Evolutionary conservation across 1,140 invertebrate species (phyloP).

Genomic region (Drosophila pandora): DNA sequence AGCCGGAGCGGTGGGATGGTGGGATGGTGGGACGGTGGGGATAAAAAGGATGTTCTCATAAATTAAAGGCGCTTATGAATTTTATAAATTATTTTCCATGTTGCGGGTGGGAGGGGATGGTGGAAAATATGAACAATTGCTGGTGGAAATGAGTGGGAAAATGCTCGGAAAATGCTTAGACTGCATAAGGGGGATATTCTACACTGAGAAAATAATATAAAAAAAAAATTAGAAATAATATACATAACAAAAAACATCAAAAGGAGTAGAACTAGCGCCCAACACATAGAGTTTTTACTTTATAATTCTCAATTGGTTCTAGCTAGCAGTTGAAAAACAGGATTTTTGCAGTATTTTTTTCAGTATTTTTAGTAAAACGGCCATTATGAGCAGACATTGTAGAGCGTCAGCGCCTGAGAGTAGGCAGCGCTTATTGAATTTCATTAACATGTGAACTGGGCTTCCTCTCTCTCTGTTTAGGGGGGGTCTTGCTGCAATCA

Average conservation of each 20-base stretch:
- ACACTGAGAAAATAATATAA: background rate
- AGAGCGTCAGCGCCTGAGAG: constrained; percentile 30
- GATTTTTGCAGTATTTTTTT: background rate
- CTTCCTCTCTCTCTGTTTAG: background rate
- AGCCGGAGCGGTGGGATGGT: background rate
- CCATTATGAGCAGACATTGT: constrained; percentile 47
- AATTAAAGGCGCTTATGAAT: constrained; percentile 81
- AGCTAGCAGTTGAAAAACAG: no score
- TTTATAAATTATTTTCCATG: constrained; percentile 78
- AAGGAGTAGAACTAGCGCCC: no score
- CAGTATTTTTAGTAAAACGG: background rate
- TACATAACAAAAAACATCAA: background rate
- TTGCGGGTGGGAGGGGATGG: constrained; percentile 8
- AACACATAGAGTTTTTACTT: no score
- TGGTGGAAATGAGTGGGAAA: constrained; percentile 1
- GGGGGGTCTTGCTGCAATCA: constrained; percentile 52
- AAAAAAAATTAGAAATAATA: background rate
- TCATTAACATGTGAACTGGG: constrained; percentile 57
- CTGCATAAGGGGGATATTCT: background rate
- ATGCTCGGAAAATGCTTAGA: background rate
- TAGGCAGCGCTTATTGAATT: constrained; percentile 72
- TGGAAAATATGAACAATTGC: constrained; percentile 42
- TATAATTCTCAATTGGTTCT: background rate
- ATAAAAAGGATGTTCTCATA: constrained; percentile 54
- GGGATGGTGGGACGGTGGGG: background rate